A percentile compares a stretch with the other conserved stretches of the same genome.
Conservation (phyloP, 1,140 invertebrate species). For the Telenomus remus region DNA sequence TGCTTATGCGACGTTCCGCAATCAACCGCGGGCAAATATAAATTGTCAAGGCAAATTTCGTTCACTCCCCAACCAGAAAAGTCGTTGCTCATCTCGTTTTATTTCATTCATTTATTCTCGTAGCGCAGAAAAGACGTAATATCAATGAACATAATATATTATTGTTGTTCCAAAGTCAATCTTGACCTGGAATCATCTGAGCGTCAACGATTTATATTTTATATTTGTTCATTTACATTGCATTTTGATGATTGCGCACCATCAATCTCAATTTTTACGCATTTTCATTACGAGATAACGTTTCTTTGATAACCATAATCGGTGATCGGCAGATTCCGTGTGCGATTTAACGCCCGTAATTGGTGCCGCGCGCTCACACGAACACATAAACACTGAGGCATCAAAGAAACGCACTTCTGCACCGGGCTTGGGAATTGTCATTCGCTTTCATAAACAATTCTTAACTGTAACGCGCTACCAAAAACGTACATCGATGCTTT, state of each 20-base stretch:
- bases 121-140: constrained; percentile 2
- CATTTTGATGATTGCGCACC: constrained; percentile 32
- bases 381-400: constrained; percentile 10
- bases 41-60: no score
- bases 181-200: constrained; percentile 36
- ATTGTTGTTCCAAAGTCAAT: constrained; percentile 28
- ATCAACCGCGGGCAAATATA: no score
- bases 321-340: constrained; percentile 8
- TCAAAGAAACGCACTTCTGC: constrained; percentile 10
- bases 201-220: not conserved
- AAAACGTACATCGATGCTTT: constrained; percentile 15
- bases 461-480: constrained; percentile 19
- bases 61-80: no score
- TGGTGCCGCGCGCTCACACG: constrained; percentile 7
- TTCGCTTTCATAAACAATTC: constrained; percentile 24
- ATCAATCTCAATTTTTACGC: constrained; percentile 32
- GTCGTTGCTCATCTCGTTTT: no score
- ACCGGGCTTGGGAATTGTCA: not conserved
- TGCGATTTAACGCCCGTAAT: constrained; percentile 36
- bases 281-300: constrained; percentile 24
- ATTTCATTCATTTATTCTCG: no score
- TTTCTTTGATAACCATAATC: constrained; percentile 34
- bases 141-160: constrained; percentile 24
- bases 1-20: not conserved
- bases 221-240: constrained; percentile 13